Conservation (phyloP, 2,797 vertebrate species). For the Cetoscarus ocellatus region DNA sequence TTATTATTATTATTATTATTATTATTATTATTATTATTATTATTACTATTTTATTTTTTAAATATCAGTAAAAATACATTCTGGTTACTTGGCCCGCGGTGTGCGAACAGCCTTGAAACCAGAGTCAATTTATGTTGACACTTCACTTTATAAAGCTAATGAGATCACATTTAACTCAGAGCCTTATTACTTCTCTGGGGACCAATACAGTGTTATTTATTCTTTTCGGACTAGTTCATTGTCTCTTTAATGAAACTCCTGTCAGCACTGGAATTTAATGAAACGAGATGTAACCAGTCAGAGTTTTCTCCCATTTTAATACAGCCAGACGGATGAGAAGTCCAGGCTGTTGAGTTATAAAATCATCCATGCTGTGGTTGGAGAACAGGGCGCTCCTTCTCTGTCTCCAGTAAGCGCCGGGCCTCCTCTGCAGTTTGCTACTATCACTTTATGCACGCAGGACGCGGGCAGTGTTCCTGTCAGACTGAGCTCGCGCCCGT, state of each 20-base stretch:
- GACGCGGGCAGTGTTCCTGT: conserved; percentile 71
- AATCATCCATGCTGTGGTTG: conserved; percentile 17
- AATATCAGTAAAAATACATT: no score
- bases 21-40: no score
- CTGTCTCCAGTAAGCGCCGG: conserved; percentile 14
- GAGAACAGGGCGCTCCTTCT: background rate
- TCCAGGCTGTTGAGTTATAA: conserved; percentile 18
- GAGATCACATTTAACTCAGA: background rate
- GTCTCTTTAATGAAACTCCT: background rate
- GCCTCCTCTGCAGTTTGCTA: conserved; percentile 41
- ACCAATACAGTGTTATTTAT: background rate
- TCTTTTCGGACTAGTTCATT: background rate
- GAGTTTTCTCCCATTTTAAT: background rate
- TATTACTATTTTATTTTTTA: no score
- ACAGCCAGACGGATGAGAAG: background rate
- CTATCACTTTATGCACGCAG: conserved; percentile 44
- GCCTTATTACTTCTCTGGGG: background rate
- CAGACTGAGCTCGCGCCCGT: conserved; percentile 88
- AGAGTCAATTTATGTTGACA: background rate
- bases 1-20: no score
- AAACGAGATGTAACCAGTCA: background rate
- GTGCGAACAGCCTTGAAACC: background rate
- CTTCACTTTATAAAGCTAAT: background rate
- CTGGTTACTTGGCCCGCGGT: background rate
- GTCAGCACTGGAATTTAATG: background rate